These are phyloP conservation scores for Yponomeuta evonymella DNA, from an alignment of 2,888 invertebrate genomes.

Conservation along the genomic window DNA sequence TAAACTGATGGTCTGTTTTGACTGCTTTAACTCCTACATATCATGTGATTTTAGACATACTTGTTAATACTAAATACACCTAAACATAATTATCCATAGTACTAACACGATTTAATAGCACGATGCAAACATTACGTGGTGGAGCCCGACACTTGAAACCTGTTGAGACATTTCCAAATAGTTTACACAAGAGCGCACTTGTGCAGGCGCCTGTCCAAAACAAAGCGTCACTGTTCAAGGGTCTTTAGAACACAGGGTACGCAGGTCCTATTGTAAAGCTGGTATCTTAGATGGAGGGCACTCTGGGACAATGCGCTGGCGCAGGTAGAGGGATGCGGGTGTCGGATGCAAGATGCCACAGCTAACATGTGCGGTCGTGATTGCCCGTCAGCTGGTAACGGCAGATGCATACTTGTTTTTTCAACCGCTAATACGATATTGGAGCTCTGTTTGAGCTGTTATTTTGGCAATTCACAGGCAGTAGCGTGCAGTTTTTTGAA, in stretches of 20 bases:
- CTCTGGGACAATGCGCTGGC: constrained; percentile 43
- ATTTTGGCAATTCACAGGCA: not conserved
- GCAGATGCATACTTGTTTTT: constrained; percentile 14
- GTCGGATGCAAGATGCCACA: constrained; percentile 34
- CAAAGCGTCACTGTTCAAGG: constrained; percentile 46
- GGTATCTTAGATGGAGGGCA: constrained; percentile 29
- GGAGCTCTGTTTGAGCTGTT: not conserved
- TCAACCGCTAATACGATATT: constrained; percentile 7
- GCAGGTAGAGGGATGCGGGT: constrained; percentile 69
- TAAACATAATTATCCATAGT: too few species aligned
- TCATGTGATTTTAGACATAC: too few species aligned
- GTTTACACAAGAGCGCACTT: not conserved
- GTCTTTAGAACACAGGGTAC: constrained; percentile 52
- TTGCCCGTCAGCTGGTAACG: constrained; percentile 13
- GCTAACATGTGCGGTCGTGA: constrained; percentile 21
- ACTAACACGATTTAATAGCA: too few species aligned
- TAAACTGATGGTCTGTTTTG: too few species aligned
- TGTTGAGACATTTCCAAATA: not conserved
- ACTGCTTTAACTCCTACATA: too few species aligned
- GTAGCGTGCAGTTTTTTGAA: not conserved
- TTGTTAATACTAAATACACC: too few species aligned
- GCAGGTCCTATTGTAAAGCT: constrained; percentile 45
- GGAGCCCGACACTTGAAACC: not conserved
- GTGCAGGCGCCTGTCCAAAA: constrained; percentile 40
- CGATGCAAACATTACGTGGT: not conserved